Base-by-base conservation (phyloP, 2,888 invertebrate genomes). In the Dolomedes plantarius region DNA sequence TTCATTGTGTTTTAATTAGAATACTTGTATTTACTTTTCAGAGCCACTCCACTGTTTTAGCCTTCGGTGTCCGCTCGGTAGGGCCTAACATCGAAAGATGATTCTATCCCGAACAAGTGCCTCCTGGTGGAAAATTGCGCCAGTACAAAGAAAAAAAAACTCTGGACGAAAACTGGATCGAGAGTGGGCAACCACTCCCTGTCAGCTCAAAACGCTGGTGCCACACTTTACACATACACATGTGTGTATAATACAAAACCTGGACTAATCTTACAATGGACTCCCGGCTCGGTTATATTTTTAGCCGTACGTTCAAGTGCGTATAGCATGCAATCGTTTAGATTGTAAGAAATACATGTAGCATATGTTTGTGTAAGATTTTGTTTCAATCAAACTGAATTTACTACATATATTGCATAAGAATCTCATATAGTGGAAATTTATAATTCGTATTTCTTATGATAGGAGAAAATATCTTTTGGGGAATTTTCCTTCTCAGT, bases 1-100 rank as follows among this genome's bases (percentile, higher is more conserved):
- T n/a, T n/a, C n/a, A n/a, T n/a, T n/a, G n/a, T n/a, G n/a, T n/a
- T n/a, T n/a, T n/a, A n/a, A n/a, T n/a, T n/a, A n/a, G 13, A 36
- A 16, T 77, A n/a, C 23, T 56, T 13, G 65, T 23, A 16, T 27
- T 64, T 71, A 27, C n/a, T n/a, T n/a, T n/a, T n/a, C 67, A 85
- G 85, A 78, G 74, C 85, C 74, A 78, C 41, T 85, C 85, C 85
- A 85, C 78, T 69, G 50, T 79, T 85, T 78, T 85, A 85, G 78
- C 78, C 83, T 85, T 85, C 85, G 78, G 76, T 79, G 78, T 85
- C 85, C 31, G 85, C 85, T 78, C 72, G 7, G 36, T 23, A 50
- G 81, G 75, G 82, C 69, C 31, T 41, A 77, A 85, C 85, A 85
- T 85, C 85, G 85, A 85, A 85, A 73, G 75, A 78, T 56, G 39